A percentile compares a stretch with the other conserved stretches of the same genome.
These are phyloP conservation scores for Archaeoteleia sp. DNA, from an alignment of 2,888 invertebrate species.

Conservation along the genomic window DNA sequence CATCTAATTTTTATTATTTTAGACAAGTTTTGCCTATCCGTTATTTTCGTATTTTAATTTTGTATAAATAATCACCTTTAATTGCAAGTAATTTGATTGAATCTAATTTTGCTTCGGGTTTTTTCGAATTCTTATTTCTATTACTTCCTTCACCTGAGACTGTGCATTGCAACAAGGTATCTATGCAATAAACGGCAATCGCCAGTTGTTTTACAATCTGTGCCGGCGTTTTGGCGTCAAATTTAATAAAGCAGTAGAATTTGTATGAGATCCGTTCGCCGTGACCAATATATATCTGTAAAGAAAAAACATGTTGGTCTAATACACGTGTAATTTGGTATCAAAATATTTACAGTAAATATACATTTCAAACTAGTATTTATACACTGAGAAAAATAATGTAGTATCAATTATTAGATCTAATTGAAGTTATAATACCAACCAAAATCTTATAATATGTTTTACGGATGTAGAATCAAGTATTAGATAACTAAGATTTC, in stretches of 20 bases:
- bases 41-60: too few relatives aligned
- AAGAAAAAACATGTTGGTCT: too few relatives aligned
- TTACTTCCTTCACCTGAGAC: slow-evolving; percentile 1
- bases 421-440: too few relatives aligned
- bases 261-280: slow-evolving; percentile 2
- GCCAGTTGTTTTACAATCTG: slow-evolving; percentile 5
- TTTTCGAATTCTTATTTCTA: not conserved
- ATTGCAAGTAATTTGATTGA: slow-evolving; percentile 2
- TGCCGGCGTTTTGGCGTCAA: slow-evolving; percentile 5
- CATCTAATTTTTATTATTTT: slow-evolving; percentile 4
- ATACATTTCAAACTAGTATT: too few relatives aligned
- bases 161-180: not conserved
- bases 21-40: too few relatives aligned
- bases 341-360: too few relatives aligned
- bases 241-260: not conserved
- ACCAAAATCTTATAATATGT: too few relatives aligned
- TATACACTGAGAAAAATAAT: too few relatives aligned
- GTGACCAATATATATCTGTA: slow-evolving; percentile 8
- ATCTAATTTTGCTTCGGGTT: not conserved
- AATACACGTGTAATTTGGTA: too few relatives aligned
- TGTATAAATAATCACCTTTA: slow-evolving; percentile 3
- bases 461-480: too few relatives aligned
- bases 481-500: too few relatives aligned
- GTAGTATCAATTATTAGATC: too few relatives aligned
- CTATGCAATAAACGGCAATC: slow-evolving; percentile 5